These are phyloP conservation scores for Caenorhabditis macrosperma DNA, from an alignment of 2,888 invertebrate species.

Conservation along the genomic window DNA sequence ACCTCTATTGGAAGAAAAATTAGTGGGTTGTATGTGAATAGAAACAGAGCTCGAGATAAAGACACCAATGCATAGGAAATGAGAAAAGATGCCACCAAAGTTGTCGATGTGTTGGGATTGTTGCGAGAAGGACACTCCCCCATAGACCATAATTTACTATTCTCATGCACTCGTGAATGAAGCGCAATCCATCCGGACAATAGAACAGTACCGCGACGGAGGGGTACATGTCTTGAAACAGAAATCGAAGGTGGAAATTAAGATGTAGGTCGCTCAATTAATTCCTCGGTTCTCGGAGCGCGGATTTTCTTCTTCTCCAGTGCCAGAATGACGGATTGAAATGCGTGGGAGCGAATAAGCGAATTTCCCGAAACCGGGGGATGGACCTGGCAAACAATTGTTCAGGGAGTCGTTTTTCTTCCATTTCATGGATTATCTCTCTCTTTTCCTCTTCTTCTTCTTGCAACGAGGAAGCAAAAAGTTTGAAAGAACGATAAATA, in stretches of 20 bases:
- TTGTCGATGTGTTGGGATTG: conserved; percentile 13
- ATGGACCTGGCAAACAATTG: conserved; percentile 33
- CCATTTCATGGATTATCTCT: conserved; percentile 43
- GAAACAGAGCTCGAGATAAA: conserved; percentile 6
- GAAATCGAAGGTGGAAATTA: conserved; percentile 21
- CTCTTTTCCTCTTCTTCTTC: conserved; percentile 27
- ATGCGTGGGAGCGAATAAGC: conserved; percentile 23
- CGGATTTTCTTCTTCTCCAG: conserved; percentile 12
- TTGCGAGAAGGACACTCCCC: conserved; percentile 29
- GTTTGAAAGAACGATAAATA: conserved; percentile 41
- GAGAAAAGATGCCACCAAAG: conserved; percentile 15
- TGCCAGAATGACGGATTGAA: conserved; percentile 32
- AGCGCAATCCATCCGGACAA: conserved; percentile 42
- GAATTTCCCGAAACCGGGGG: no score
- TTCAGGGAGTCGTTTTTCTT: conserved; percentile 28
- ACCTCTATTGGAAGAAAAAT: no score
- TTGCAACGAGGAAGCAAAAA: conserved; percentile 15
- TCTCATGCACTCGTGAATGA: conserved; percentile 60
- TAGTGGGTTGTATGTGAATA: neutral
- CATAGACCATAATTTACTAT: conserved; percentile 54
- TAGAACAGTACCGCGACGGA: conserved; percentile 25
- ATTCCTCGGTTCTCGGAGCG: conserved; percentile 11
- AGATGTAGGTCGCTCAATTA: conserved; percentile 54
- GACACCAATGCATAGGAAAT: conserved; percentile 46
- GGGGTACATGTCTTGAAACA: conserved; percentile 47